Evolutionary conservation across 1,140 invertebrate species (phyloP), one percentile per base, ranked within the genome.

Genomic region (Helicoverpa armigera): DNA sequence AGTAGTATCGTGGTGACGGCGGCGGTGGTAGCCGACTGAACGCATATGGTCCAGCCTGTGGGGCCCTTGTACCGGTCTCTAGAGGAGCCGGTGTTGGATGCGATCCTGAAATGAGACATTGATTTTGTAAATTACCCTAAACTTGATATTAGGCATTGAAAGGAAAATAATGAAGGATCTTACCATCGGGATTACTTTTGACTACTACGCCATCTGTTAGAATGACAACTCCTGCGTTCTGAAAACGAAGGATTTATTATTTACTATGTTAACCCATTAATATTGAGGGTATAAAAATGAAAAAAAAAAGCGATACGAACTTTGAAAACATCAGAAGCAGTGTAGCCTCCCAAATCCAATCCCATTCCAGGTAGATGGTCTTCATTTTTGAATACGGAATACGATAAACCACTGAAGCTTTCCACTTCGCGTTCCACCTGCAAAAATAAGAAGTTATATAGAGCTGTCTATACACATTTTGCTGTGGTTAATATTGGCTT

Each of bases 1-100:
- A 96, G 95, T 97, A 98, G 86, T 98, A 96, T 83, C 97, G 96
- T 50, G 98, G 98, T 88, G 97, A 97, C 79, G 97, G 97, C 56
- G 97, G 97, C 82, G 96, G 95, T 29, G 98, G 98, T 73, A 98
- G 97, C 80, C 97, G 96, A 88, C 98, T 98, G 95, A 98, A 98
- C 67, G 98, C 98, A 91, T 98, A 98, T 80, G 98, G 98, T 61
- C 98, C 98, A 75, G 97, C 98, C 83, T 97, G 95, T 12, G 98
- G 98, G 43, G 98, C 97, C 85, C 98, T 95, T 2, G 97, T 98
- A 82, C 96, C 97, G 48, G 96, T 95, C 84, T 96, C 92, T 14
- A 79, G 9, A 18, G 82, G 81, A 18, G 51, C 67, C 53, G 82
- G 80, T 29, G 72, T 14, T n/a, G 72, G 58, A 11, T 18, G 53